Percentiles rank a stretch among this genome's conserved stretches.
phyloP scores from a whole-genome alignment of 2,113 vertebrate genomes.

The Notarius lentiginosus region DNA sequence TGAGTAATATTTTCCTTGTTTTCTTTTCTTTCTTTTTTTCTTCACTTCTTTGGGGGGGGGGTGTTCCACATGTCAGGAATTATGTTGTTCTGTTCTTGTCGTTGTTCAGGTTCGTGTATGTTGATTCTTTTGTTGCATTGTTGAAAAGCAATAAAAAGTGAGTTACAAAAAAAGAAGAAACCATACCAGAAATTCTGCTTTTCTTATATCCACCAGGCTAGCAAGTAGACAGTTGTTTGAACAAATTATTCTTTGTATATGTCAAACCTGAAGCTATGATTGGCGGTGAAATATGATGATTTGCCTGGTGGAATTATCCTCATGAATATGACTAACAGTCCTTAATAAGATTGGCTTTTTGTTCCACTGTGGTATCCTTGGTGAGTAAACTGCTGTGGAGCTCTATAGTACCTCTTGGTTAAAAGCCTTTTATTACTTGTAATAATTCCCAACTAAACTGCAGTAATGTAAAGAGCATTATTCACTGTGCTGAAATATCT shows the following conservation, averaged over 20 bases:
- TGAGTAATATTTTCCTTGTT: too few species aligned
- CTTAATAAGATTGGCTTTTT: neutral
- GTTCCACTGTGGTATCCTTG: slow-evolving; percentile 5
- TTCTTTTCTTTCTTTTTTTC: too few species aligned
- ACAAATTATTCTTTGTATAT: neutral
- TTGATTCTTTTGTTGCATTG: too few species aligned
- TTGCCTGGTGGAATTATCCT: neutral
- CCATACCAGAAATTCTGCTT: neutral
- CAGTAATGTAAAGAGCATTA: too few species aligned
- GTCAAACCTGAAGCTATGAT: neutral
- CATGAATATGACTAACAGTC: neutral
- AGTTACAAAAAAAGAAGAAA: neutral
- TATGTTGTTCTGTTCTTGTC: too few species aligned
- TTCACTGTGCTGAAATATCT: too few species aligned
- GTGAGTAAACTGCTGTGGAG: neutral
- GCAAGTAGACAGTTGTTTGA: neutral
- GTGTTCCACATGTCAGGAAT: too few species aligned
- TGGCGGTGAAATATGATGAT: neutral
- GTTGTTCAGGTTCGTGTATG: too few species aligned
- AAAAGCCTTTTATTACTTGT: neutral
- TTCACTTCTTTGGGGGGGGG: too few species aligned
- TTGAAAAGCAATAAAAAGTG: too few species aligned
- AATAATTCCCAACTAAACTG: neutral
- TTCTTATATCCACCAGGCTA: neutral
- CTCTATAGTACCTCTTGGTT: neutral